phyloP scores from a whole-genome alignment of 2,797 vertebrate genomes.

The Rallus crepitans region DNA sequence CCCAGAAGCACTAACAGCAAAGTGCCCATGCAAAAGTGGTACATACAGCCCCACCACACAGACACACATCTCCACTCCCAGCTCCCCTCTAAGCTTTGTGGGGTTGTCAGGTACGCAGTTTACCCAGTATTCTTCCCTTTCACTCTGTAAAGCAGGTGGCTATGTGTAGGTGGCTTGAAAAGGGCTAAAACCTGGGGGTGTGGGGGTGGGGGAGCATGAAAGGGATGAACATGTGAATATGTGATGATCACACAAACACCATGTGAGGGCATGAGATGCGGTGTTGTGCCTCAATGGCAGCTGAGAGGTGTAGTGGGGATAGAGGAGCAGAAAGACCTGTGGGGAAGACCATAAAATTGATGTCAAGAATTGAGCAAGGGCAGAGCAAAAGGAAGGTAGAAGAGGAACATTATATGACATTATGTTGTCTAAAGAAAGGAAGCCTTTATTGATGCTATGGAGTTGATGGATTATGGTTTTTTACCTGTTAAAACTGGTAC shows the following conservation, averaged over 20 bases:
- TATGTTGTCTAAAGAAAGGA: background rate
- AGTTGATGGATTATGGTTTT: background rate
- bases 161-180: background rate
- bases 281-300: background rate
- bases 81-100: background rate
- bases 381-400: background rate
- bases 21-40: background rate
- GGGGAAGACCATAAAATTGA: background rate
- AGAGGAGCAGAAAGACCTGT: background rate
- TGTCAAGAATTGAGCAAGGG: background rate
- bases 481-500: constrained; percentile 49
- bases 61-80: background rate
- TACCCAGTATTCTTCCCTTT: constrained; percentile 28
- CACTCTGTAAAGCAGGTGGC: background rate
- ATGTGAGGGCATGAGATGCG: rapidly evolving
- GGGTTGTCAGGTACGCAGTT: background rate
- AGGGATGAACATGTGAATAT: background rate
- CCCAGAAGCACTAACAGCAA: background rate
- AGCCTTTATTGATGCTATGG: background rate
- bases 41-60: background rate
- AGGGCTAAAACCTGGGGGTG: background rate
- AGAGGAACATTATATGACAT: background rate
- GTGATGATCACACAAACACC: background rate
- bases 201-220: background rate
- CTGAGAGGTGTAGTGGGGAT: background rate